Evolutionary conservation across 2,888 invertebrate genomes (phyloP).

Genomic region (Hirtodrosophila confusa): DNA sequence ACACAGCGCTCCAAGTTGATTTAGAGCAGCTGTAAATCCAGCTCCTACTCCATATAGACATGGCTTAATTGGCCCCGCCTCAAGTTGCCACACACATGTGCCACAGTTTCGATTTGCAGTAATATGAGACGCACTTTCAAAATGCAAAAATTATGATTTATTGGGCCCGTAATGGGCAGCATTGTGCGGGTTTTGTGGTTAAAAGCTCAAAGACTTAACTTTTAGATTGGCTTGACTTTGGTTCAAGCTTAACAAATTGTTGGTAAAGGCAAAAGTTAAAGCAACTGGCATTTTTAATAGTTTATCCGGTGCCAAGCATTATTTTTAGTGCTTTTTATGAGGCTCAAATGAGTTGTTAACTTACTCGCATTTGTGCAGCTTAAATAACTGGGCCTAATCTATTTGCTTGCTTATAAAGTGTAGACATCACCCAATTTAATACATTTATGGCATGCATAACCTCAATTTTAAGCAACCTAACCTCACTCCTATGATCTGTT

Average conservation of each 20-base stretch:
- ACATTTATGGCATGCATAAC: conserved; percentile 10
- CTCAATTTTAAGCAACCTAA: conserved; percentile 22
- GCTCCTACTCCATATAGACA: conserved; percentile 29
- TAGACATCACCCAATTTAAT: background rate
- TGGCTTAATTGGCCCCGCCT: conserved; percentile 73
- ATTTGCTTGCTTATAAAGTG: background rate
- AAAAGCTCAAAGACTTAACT: conserved; percentile 4
- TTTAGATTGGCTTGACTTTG: conserved; percentile 16
- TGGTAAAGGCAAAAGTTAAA: background rate
- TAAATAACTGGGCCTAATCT: background rate
- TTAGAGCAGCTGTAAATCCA: conserved; percentile 57
- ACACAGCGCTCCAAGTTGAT: conserved; percentile 55
- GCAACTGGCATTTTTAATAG: conserved; percentile 22
- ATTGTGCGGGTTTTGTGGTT: conserved; percentile 19
- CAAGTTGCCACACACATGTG: conserved; percentile 55
- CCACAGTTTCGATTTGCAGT: conserved; percentile 49
- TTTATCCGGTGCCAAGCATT: conserved; percentile 12
- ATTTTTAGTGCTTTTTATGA: conserved; percentile 17
- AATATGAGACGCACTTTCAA: conserved; percentile 78
- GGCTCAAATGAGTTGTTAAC: conserved; percentile 19
- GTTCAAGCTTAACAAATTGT: conserved; percentile 18
- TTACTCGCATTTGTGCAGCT: conserved; percentile 3
- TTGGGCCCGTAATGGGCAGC: conserved; percentile 20
- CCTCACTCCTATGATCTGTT: conserved; percentile 21
- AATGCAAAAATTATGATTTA: conserved; percentile 63